Evolutionary conservation across 2,888 invertebrate species (phyloP).

Genomic region (Lasiommata megera): DNA sequence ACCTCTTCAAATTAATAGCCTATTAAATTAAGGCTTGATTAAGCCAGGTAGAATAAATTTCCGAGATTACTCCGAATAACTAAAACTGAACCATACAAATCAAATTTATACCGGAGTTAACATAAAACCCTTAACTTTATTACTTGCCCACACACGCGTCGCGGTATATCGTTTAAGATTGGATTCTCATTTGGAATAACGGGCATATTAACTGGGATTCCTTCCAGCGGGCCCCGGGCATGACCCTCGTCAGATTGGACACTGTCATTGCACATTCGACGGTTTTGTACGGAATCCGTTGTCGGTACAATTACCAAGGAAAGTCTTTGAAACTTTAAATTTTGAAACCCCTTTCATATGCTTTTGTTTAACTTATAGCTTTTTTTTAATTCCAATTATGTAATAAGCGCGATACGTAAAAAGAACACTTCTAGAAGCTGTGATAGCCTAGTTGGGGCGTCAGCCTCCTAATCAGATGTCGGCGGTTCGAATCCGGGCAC

Average conservation of each 20-base stretch:
- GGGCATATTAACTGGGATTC: constrained; percentile 67
- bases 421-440: too few relatives aligned
- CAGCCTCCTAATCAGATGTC: too few relatives aligned
- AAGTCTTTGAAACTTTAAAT: not conserved
- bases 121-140: constrained; percentile 5
- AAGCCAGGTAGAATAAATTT: not conserved
- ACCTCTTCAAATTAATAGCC: not conserved
- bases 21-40: not conserved
- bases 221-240: constrained; percentile 51
- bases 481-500: too few relatives aligned
- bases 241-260: constrained; percentile 70
- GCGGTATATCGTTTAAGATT: constrained; percentile 33
- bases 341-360: too few relatives aligned
- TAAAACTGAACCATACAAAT: not conserved
- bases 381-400: too few relatives aligned
- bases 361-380: too few relatives aligned
- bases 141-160: not conserved
- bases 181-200: constrained; percentile 52
- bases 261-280: constrained; percentile 66
- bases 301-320: constrained; percentile 6
- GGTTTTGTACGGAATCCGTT: constrained; percentile 45
- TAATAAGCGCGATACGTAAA: too few relatives aligned
- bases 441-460: too few relatives aligned
- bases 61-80: not conserved
- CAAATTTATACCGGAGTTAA: not conserved